Conservation (phyloP, 2,888 invertebrate genomes). For the Spodoptera picta region DNA sequence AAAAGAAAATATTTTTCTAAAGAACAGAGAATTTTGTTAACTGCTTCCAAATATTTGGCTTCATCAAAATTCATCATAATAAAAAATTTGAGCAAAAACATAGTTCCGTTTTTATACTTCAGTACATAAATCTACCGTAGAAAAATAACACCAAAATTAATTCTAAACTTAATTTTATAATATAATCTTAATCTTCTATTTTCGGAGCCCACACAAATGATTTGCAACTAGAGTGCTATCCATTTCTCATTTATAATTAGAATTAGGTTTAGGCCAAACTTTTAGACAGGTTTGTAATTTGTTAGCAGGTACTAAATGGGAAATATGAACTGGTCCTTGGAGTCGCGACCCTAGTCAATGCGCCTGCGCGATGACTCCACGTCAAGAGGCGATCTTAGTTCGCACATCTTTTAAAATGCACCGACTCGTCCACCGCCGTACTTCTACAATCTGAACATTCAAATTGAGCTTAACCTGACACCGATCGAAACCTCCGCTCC, state of each 20-base stretch:
- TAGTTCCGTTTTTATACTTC: no score
- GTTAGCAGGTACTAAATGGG: not conserved
- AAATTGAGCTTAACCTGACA: slow-evolving; percentile 53
- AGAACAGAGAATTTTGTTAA: no score
- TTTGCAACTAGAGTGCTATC: not conserved
- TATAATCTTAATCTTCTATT: no score
- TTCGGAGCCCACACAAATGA: not conserved
- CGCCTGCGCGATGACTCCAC: slow-evolving; percentile 67
- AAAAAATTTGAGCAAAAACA: no score
- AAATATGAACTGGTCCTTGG: slow-evolving; percentile 14
- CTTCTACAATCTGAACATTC: slow-evolving; percentile 60
- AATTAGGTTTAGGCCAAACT: not conserved
- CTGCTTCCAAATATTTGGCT: no score
- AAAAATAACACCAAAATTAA: no score
- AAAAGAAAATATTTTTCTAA: no score
- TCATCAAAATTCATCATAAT: no score
- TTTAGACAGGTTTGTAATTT: not conserved
- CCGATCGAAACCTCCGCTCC: slow-evolving; percentile 27
- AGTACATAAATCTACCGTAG: no score
- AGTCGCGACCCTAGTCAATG: slow-evolving; percentile 27
- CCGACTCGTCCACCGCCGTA: slow-evolving; percentile 36
- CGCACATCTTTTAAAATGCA: slow-evolving; percentile 62
- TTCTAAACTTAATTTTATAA: slow-evolving; percentile 4
- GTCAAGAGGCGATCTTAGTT: slow-evolving; percentile 60
- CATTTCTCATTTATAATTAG: not conserved